phyloP scores from a whole-genome alignment of 1,140 invertebrate genomes.

The Sminthurides bifidus region DNA sequence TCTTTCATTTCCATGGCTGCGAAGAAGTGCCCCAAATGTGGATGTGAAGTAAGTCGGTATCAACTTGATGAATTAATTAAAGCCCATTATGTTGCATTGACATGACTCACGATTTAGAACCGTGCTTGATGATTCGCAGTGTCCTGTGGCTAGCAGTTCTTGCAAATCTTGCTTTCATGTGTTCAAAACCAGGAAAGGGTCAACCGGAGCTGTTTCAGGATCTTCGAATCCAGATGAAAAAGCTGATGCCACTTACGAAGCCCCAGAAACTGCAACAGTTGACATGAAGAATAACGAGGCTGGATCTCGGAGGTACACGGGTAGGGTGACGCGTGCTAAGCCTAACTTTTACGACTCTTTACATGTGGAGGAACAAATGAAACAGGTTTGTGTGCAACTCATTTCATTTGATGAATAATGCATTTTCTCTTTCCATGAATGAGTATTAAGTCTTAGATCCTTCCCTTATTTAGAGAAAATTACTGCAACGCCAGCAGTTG shows the following conservation, averaged over 20 bases:
- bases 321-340: conserved; percentile 8
- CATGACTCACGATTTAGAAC: not conserved
- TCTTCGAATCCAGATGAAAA: not conserved
- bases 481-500: too few relatives aligned
- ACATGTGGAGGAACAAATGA: conserved; percentile 12
- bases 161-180: conserved; percentile 11
- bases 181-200: conserved; percentile 1
- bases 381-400: conserved; percentile 9
- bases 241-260: not conserved
- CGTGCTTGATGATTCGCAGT: not conserved
- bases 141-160: conserved; percentile 1
- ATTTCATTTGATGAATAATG: too few relatives aligned
- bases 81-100: not conserved
- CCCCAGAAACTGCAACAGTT: not conserved
- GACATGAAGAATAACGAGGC: not conserved
- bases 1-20: too few relatives aligned
- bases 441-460: too few relatives aligned
- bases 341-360: conserved; percentile 15
- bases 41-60: conserved; percentile 2
- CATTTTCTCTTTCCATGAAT: too few relatives aligned
- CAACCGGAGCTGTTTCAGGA: conserved; percentile 1
- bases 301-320: conserved; percentile 3
- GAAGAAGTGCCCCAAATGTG: conserved; percentile 15
- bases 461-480: too few relatives aligned
- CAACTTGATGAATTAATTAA: not conserved